phyloP scores from a whole-genome alignment of 2,888 invertebrate genomes.

The Drosophila recens region DNA sequence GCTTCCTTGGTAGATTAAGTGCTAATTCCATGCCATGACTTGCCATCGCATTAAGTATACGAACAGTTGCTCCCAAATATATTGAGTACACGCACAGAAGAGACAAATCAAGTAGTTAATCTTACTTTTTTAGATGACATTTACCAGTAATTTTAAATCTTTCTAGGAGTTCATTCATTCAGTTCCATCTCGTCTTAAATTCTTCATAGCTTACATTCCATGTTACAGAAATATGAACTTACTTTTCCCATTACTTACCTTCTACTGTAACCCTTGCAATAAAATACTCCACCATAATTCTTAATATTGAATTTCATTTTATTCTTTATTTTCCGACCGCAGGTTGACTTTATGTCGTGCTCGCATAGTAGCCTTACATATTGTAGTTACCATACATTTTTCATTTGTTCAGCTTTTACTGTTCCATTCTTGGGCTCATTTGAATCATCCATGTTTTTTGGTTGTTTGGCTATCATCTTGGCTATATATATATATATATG shows the following conservation, averaged over 20 bases:
- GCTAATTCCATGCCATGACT: too few species aligned
- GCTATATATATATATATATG: constrained; percentile 36
- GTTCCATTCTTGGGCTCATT: constrained; percentile 29
- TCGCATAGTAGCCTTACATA: constrained; percentile 55
- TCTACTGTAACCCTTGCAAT: background rate
- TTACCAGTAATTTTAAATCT: too few species aligned
- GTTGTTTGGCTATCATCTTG: constrained; percentile 54
- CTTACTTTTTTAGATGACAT: too few species aligned
- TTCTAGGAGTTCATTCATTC: background rate
- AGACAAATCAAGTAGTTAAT: too few species aligned
- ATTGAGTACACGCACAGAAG: too few species aligned
- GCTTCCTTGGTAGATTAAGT: too few species aligned
- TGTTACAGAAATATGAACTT: background rate
- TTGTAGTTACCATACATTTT: constrained; percentile 32
- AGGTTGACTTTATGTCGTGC: constrained; percentile 47
- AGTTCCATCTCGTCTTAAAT: background rate
- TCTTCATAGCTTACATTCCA: background rate
- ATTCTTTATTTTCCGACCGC: constrained; percentile 60
- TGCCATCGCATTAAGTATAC: too few species aligned
- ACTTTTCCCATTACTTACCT: background rate
- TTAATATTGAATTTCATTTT: constrained; percentile 69
- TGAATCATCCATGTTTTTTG: constrained; percentile 32
- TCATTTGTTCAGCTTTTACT: constrained; percentile 51
- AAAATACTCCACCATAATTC: background rate
- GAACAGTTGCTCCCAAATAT: too few species aligned